phyloP scores from a whole-genome alignment of 2,113 vertebrate genomes.

The Eleginops maclovinus region DNA sequence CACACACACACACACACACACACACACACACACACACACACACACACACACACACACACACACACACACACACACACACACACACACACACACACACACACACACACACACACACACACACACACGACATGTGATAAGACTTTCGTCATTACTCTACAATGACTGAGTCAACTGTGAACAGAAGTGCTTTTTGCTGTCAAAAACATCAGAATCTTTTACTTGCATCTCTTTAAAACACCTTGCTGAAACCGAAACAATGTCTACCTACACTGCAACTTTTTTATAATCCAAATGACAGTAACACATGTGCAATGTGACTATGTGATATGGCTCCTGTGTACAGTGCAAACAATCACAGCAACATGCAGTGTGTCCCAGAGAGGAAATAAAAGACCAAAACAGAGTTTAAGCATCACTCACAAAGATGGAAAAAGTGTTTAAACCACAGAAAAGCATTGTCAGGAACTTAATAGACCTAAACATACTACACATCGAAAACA shows the following conservation, averaged over 20 bases:
- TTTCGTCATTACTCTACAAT: constrained; percentile 1
- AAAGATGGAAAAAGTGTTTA: constrained; percentile 11
- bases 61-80: constrained; percentile 7
- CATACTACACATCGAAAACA: background rate
- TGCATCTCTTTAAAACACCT: background rate
- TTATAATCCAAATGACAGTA: constrained; percentile 14
- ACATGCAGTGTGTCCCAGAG: constrained; percentile 39
- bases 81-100: constrained; percentile 1
- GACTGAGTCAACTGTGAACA: background rate
- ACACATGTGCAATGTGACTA: background rate
- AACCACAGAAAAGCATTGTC: constrained; percentile 21
- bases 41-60: background rate
- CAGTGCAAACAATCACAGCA: constrained; percentile 52
- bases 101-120: background rate
- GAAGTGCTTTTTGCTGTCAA: background rate
- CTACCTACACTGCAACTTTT: background rate
- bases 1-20: background rate
- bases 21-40: constrained; percentile 1
- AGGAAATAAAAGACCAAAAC: constrained; percentile 10
- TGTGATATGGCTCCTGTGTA: constrained; percentile 16
- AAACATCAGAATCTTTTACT: constrained; percentile 7
- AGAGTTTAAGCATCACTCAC: constrained; percentile 29
- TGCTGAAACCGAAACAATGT: background rate
- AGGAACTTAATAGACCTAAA: constrained; percentile 48
- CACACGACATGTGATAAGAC: constrained; percentile 23